Percentiles rank a stretch among this genome's conserved stretches.
Evolutionary conservation across 2,797 vertebrate species (phyloP).

Genomic region (Lemur catta): DNA sequence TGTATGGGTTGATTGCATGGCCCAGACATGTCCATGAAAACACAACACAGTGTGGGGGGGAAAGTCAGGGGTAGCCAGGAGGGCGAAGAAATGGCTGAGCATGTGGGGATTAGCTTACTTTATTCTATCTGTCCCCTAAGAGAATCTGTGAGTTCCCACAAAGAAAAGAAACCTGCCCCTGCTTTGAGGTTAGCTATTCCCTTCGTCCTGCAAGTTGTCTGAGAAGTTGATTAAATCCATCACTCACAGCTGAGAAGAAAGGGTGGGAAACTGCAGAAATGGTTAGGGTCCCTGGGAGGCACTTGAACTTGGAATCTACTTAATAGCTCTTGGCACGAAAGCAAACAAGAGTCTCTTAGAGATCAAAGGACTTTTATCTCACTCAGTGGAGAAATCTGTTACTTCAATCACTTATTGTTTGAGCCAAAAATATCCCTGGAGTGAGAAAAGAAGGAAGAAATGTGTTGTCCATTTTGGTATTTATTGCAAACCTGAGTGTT

Average conservation of each 20-base stretch:
- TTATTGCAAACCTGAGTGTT: background rate
- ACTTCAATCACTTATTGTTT: constrained; percentile 71
- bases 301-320: constrained; percentile 79
- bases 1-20: rapidly evolving
- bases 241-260: constrained; percentile 80
- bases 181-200: background rate
- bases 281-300: constrained; percentile 74
- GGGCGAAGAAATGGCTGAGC: background rate
- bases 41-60: background rate
- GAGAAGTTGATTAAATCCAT: constrained; percentile 75
- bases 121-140: background rate
- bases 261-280: constrained; percentile 75
- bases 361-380: constrained; percentile 79
- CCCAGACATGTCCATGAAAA: rapidly evolving
- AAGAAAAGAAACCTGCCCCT: background rate
- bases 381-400: constrained; percentile 62
- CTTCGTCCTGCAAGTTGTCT: constrained; percentile 42
- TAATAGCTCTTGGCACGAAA: constrained; percentile 77
- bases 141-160: background rate
- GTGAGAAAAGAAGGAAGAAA: constrained; percentile 3
- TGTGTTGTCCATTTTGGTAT: constrained; percentile 20
- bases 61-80: background rate
- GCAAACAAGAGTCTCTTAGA: constrained; percentile 70
- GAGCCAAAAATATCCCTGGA: constrained; percentile 70
- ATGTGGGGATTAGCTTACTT: background rate